Percentiles rank a stretch among this genome's conserved stretches.
Conservation (phyloP, 2,113 vertebrate species). For the Lepidothrix coronata region DNA sequence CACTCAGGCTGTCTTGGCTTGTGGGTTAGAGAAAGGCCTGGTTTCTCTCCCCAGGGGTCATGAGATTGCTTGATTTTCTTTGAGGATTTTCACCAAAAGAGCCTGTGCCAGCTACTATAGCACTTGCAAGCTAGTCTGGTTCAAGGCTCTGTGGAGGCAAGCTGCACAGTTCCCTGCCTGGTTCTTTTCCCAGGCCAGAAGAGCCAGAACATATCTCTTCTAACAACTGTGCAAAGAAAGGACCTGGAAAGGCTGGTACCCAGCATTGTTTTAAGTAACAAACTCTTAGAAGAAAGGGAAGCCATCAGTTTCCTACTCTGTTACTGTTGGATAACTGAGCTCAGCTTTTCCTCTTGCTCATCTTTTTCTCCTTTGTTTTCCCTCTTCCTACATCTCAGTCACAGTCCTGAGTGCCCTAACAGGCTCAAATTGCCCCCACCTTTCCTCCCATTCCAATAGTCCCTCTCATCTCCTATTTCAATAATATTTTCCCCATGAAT, state of each 20-base stretch:
- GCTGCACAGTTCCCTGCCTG: not conserved
- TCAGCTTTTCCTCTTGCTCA: not conserved
- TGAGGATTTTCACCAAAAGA: not conserved
- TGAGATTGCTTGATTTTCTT: not conserved
- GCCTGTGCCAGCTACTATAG: not conserved
- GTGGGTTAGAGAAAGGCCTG: not conserved
- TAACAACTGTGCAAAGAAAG: not conserved
- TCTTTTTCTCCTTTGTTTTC: not conserved
- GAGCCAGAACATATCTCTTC: not conserved
- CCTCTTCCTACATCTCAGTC: not conserved
- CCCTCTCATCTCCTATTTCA: not conserved
- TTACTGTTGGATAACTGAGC: not conserved
- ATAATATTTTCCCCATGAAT: constrained; percentile 23
- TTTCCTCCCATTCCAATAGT: not conserved
- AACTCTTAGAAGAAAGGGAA: not conserved
- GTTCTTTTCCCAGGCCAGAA: not conserved
- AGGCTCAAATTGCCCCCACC: not conserved
- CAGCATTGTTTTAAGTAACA: not conserved
- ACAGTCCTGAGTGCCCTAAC: not conserved
- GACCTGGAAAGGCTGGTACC: not conserved
- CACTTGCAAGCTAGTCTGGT: not conserved
- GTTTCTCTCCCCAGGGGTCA: not conserved
- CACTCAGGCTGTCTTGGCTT: not conserved
- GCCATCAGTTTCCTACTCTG: not conserved
- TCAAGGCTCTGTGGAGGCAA: not conserved